A percentile compares a stretch with the other conserved stretches of the same genome.
phyloP scores from a whole-genome alignment of 2,797 vertebrate species.

The Cryptoprocta ferox region DNA sequence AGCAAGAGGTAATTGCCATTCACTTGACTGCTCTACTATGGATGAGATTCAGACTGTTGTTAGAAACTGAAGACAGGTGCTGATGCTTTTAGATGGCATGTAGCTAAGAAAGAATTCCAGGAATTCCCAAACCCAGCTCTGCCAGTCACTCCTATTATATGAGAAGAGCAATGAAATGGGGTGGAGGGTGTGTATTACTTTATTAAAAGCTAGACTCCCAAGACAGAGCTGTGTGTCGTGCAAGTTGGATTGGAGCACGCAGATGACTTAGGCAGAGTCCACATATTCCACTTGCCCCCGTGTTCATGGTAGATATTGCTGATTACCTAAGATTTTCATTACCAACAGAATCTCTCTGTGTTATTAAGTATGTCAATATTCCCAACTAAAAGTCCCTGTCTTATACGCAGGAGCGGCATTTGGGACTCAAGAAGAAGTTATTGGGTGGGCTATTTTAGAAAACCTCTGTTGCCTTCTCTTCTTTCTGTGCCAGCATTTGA shows the following conservation, averaged over 20 bases:
- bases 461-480: not conserved
- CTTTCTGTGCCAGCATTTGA: not conserved
- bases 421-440: not conserved
- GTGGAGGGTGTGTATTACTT: not conserved
- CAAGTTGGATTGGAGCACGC: not conserved
- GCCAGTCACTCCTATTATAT: not conserved
- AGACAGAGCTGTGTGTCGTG: not conserved
- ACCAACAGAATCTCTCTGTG: fast-evolving
- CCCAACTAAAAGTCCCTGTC: not conserved
- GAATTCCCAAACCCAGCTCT: not conserved
- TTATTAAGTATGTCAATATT: not conserved
- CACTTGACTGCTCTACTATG: not conserved
- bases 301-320: not conserved
- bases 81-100: not conserved
- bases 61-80: not conserved
- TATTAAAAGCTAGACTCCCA: not conserved
- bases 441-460: not conserved
- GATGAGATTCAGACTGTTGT: not conserved
- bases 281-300: not conserved
- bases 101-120: not conserved
- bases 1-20: not conserved
- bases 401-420: not conserved
- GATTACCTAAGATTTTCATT: not conserved
- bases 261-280: not conserved
- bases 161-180: not conserved